Evolutionary conservation across 1,140 invertebrate species (phyloP).

Genomic region (Nephotettix cincticeps): DNA sequence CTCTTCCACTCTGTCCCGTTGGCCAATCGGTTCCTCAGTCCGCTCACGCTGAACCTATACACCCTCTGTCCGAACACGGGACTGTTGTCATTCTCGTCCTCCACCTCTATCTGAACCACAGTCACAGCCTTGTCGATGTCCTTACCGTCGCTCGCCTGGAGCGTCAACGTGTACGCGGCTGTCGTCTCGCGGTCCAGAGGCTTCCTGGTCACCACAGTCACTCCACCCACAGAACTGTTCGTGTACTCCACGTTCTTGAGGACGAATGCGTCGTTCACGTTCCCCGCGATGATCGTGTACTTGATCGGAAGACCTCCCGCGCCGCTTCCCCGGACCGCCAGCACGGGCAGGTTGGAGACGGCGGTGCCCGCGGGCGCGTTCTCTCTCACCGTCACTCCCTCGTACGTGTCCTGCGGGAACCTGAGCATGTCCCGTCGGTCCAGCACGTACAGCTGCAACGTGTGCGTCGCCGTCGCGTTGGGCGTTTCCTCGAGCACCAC

Average conservation of each 20-base stretch:
- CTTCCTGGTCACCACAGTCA: constrained; percentile 68
- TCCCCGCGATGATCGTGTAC: constrained; percentile 75
- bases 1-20: constrained; percentile 58
- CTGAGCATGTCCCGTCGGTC: constrained; percentile 75
- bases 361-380: constrained; percentile 68
- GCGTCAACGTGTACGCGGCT: constrained; percentile 64
- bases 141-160: constrained; percentile 72
- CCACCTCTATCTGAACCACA: constrained; percentile 68
- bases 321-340: constrained; percentile 54
- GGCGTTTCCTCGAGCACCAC: constrained; percentile 76
- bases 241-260: constrained; percentile 58
- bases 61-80: constrained; percentile 75
- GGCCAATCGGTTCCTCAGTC: constrained; percentile 53
- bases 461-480: constrained; percentile 75
- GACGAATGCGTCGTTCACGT: constrained; percentile 66
- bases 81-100: constrained; percentile 89
- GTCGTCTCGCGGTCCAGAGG: constrained; percentile 72
- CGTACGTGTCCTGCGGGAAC: constrained; percentile 68
- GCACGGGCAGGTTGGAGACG: constrained; percentile 64
- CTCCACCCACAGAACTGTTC: constrained; percentile 54
- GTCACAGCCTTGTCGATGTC: constrained; percentile 72
- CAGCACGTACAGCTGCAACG: constrained; percentile 77
- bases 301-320: constrained; percentile 59
- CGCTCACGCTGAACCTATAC: constrained; percentile 73
- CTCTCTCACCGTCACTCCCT: constrained; percentile 63